phyloP scores from a whole-genome alignment of 2,113 vertebrate species.

The Sakesphorus luctuosus region DNA sequence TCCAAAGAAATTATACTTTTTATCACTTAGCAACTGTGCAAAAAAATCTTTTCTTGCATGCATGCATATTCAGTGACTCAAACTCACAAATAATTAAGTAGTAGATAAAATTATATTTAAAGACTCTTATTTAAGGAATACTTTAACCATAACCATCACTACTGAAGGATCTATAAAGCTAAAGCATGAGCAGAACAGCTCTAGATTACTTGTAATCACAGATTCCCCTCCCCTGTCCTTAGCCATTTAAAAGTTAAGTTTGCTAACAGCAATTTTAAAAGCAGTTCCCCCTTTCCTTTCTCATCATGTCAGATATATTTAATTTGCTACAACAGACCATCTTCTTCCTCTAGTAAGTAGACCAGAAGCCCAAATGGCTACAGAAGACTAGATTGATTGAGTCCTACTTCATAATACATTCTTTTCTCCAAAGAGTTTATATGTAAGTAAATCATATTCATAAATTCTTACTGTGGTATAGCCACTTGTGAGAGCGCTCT shows the following conservation, averaged over 20 bases:
- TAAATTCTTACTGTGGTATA: neutral
- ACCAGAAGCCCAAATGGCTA: neutral
- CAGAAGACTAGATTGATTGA: neutral
- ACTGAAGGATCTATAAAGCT: neutral
- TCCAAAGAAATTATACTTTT: neutral
- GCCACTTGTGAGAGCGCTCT: neutral
- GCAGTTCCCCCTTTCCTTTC: neutral
- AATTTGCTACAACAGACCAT: neutral
- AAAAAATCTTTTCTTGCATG: neutral
- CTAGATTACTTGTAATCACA: neutral
- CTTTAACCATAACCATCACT: neutral
- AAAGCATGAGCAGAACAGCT: neutral
- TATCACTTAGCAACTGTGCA: neutral
- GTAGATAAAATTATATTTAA: neutral
- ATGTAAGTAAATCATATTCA: neutral
- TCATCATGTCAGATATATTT: neutral
- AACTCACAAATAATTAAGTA: accelerated
- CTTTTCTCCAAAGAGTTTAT: neutral
- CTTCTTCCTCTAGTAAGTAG: neutral
- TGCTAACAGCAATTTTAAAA: neutral
- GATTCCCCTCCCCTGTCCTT: neutral
- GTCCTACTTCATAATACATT: neutral
- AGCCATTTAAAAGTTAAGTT: neutral
- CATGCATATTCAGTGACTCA: neutral
- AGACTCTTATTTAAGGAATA: neutral